Evolutionary conservation across 2,888 invertebrate genomes (phyloP).

Genomic region (Ochlodes sylvanus): DNA sequence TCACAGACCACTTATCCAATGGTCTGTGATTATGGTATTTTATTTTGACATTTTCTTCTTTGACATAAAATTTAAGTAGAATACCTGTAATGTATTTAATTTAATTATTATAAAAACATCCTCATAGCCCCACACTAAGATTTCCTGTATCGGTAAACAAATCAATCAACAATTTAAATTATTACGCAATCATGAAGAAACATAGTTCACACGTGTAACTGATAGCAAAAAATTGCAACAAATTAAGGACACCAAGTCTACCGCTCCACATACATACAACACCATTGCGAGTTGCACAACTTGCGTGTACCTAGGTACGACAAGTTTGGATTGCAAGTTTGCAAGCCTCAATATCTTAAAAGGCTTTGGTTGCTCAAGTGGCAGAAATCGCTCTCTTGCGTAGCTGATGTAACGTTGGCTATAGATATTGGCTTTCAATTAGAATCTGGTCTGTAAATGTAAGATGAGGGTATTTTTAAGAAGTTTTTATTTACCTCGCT

Average conservation of each 20-base stretch:
- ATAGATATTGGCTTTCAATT: neutral
- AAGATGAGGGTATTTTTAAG: neutral
- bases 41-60: too few relatives aligned
- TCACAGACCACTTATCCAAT: too few relatives aligned
- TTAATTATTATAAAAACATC: too few relatives aligned
- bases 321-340: conserved; percentile 30
- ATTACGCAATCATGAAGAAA: neutral
- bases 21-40: too few relatives aligned
- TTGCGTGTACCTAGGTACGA: neutral
- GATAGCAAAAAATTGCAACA: conserved; percentile 3
- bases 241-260: conserved; percentile 17
- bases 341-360: conserved; percentile 34
- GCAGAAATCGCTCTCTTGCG: conserved; percentile 23
- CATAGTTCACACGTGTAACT: neutral
- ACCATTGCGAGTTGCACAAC: conserved; percentile 26
- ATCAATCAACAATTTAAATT: too few relatives aligned
- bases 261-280: conserved; percentile 23
- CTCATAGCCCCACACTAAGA: too few relatives aligned
- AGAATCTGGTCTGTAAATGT: neutral
- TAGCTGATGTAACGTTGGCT: conserved; percentile 25
- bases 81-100: too few relatives aligned
- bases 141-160: too few relatives aligned
- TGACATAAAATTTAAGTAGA: too few relatives aligned
- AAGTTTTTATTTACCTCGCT: too few relatives aligned
- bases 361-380: conserved; percentile 33